Conservation (phyloP, 2,888 invertebrate genomes). For the Apodemia hepburni region DNA sequence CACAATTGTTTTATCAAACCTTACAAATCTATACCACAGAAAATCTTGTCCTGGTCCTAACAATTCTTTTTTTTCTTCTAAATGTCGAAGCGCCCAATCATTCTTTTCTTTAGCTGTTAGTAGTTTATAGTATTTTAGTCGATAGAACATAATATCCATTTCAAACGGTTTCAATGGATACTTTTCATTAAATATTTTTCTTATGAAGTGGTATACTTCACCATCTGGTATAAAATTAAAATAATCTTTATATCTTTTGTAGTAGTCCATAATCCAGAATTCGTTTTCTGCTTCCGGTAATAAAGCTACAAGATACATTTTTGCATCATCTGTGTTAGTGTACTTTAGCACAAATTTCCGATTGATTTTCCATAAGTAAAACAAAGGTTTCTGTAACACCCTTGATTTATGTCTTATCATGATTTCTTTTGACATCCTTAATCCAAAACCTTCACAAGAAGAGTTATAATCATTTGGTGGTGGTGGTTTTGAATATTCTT, state of each 20-base stretch:
- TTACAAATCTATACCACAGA: constrained; percentile 49
- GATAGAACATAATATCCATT: constrained; percentile 40
- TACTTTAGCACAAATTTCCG: constrained; percentile 37
- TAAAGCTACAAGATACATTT: constrained; percentile 38
- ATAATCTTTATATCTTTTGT: constrained; percentile 36
- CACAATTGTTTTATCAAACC: constrained; percentile 44
- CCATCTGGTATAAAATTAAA: constrained; percentile 41
- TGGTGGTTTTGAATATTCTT: background rate
- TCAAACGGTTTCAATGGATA: constrained; percentile 47
- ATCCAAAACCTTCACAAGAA: background rate
- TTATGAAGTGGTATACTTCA: constrained; percentile 42
- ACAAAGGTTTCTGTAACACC: constrained; percentile 22
- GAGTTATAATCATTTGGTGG: background rate
- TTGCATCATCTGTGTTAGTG: constrained; percentile 42
- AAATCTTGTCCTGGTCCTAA: constrained; percentile 42
- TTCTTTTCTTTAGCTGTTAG: constrained; percentile 46
- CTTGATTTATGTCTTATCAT: constrained; percentile 3
- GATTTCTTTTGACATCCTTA: background rate
- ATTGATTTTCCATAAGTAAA: constrained; percentile 43
- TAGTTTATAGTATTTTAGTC: constrained; percentile 36
- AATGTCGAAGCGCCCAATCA: constrained; percentile 48
- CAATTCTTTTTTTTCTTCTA: constrained; percentile 41
- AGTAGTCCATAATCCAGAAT: constrained; percentile 45
- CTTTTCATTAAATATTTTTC: constrained; percentile 41
- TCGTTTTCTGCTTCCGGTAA: constrained; percentile 35